These are phyloP conservation scores for Halisarca cf. caerulea DNA, from an alignment of 37 sponge, comb jelly and placozoan genomes.

Conservation along the genomic window DNA sequence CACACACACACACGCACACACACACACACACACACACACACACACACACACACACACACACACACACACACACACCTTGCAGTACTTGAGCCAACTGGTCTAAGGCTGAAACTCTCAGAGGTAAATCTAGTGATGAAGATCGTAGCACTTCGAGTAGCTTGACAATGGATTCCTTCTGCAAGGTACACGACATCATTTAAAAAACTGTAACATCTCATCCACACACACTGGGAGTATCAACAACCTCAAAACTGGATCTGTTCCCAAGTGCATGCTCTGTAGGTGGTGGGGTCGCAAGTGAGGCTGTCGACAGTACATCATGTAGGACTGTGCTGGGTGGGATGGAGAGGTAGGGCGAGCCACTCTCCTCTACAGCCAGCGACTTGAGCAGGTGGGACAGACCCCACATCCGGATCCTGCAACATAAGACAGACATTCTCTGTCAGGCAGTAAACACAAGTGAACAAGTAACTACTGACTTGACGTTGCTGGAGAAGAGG, in stretches of 20 bases:
- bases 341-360: not conserved
- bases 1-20: constrained; percentile 8
- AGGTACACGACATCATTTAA: not conserved
- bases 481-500: constrained; percentile 1
- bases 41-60: constrained; percentile 17
- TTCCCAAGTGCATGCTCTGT: constrained; percentile 11
- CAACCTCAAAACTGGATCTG: not conserved
- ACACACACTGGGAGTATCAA: too few relatives aligned
- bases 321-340: constrained; percentile 10
- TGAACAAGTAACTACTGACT: not conserved
- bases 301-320: constrained; percentile 20
- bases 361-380: not conserved
- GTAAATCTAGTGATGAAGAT: constrained; percentile 45
- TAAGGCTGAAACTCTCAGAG: constrained; percentile 60
- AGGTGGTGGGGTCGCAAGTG: constrained; percentile 7
- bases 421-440: not conserved
- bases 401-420: constrained; percentile 4
- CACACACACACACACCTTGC: constrained; percentile 46
- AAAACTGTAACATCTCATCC: too few relatives aligned
- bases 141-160: constrained; percentile 55
- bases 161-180: constrained; percentile 50
- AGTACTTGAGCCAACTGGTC: constrained; percentile 65
- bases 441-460: not conserved
- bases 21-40: constrained; percentile 21
- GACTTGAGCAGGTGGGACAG: not conserved